phyloP scores from a whole-genome alignment of 2,888 invertebrate species.

The Neocrepidodera transversa region DNA sequence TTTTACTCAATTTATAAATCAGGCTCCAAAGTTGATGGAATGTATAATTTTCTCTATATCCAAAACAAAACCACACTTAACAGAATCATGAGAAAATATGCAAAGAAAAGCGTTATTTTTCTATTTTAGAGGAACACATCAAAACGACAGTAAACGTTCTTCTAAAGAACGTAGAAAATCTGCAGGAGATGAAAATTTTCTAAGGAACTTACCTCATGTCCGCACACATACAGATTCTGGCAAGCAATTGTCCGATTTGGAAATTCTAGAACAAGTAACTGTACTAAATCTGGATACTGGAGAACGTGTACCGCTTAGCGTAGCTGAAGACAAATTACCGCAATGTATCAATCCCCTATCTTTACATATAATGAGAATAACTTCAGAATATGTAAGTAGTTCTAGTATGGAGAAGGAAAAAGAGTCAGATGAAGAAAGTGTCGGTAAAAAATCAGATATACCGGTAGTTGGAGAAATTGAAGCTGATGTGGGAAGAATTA shows the following conservation, averaged over 20 bases:
- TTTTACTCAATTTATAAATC: too few species aligned
- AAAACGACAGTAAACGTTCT: conserved; percentile 43
- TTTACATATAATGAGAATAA: conserved; percentile 91
- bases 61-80: too few species aligned
- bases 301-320: conserved; percentile 91
- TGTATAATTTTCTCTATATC: too few species aligned
- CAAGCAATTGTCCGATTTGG: conserved; percentile 85
- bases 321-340: conserved; percentile 92
- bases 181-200: conserved; percentile 80
- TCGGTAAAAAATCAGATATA: conserved; percentile 69
- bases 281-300: conserved; percentile 85
- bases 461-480: conserved; percentile 62
- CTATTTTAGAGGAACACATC: conserved; percentile 52
- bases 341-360: conserved; percentile 93
- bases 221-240: conserved; percentile 87
- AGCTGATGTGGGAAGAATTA: conserved; percentile 60
- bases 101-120: too few species aligned
- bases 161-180: conserved; percentile 76
- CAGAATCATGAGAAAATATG: too few species aligned
- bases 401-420: conserved; percentile 69
- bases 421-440: conserved; percentile 80
- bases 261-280: conserved; percentile 86
- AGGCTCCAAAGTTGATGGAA: too few species aligned
- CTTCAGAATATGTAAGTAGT: conserved; percentile 85
- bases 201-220: conserved; percentile 71